phyloP scores from a whole-genome alignment of 2,797 vertebrate species.

The Vultur gryphus region DNA sequence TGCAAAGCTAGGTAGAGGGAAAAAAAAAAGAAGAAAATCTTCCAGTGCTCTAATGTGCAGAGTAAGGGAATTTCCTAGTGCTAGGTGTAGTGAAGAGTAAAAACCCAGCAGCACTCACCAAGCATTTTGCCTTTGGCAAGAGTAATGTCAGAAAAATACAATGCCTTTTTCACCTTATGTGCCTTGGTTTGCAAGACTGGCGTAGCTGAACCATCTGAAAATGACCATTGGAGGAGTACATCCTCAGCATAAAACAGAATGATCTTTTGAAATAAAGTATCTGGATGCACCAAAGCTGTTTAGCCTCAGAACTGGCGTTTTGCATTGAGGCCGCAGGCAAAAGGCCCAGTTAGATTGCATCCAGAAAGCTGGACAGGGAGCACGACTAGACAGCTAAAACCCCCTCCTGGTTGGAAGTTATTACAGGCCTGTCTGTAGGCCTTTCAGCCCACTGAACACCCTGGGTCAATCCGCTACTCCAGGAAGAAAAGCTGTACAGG shows the following conservation, averaged over 20 bases:
- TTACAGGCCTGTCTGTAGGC: not conserved
- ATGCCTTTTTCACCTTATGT: not conserved
- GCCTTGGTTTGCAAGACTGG: not conserved
- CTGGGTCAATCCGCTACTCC: not conserved
- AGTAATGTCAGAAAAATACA: not conserved
- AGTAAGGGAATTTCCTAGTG: not conserved
- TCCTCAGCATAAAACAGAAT: not conserved
- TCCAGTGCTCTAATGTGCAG: not conserved
- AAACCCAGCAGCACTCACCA: not conserved
- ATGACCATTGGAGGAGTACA: not conserved
- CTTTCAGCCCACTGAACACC: not conserved
- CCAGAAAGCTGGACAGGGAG: not conserved
- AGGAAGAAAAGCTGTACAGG: not conserved
- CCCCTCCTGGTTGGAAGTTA: not conserved
- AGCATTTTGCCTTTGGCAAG: not conserved
- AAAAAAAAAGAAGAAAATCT: not conserved
- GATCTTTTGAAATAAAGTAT: not conserved
- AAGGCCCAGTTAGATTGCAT: not conserved
- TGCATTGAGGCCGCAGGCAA: not conserved
- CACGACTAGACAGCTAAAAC: not conserved
- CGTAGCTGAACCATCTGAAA: not conserved
- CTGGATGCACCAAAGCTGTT: not conserved
- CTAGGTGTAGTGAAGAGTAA: not conserved
- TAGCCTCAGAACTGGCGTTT: not conserved
- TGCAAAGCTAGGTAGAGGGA: not conserved